Evolutionary conservation across 2,888 invertebrate species (phyloP).

Genomic region (Pelosia muscerda): DNA sequence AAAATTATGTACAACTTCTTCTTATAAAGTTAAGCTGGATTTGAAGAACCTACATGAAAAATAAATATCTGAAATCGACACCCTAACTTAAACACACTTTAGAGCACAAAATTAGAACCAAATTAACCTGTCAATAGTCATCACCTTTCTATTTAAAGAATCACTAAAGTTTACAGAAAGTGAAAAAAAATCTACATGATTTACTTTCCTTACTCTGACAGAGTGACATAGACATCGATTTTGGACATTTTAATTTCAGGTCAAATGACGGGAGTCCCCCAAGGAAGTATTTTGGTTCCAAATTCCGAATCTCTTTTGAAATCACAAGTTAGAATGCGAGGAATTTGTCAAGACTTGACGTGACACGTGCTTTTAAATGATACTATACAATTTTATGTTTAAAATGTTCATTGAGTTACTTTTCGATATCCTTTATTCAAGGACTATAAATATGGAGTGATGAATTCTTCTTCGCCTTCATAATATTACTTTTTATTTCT

Average conservation of each 20-base stretch:
- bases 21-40: neutral
- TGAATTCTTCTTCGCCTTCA: neutral
- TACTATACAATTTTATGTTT: constrained; percentile 23
- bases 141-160: constrained; percentile 51
- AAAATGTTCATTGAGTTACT: constrained; percentile 22
- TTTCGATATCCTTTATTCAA: constrained; percentile 19
- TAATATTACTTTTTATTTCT: too few species aligned
- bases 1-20: neutral
- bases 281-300: constrained; percentile 69
- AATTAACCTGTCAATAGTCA: constrained; percentile 66
- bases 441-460: neutral
- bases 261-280: constrained; percentile 75
- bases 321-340: constrained; percentile 56
- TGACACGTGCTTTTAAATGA: constrained; percentile 61
- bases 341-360: constrained; percentile 64
- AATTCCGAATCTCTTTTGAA: constrained; percentile 57
- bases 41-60: neutral
- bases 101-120: constrained; percentile 63
- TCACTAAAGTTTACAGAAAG: constrained; percentile 45
- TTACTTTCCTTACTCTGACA: constrained; percentile 62
- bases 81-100: constrained; percentile 21
- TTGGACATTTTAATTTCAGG: constrained; percentile 85
- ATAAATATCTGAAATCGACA: constrained; percentile 7
- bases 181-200: constrained; percentile 67
- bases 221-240: constrained; percentile 78